A percentile compares a stretch with the other conserved stretches of the same genome.
Evolutionary conservation across 1,140 invertebrate genomes (phyloP).

Genomic region (Diuraphis noxia): DNA sequence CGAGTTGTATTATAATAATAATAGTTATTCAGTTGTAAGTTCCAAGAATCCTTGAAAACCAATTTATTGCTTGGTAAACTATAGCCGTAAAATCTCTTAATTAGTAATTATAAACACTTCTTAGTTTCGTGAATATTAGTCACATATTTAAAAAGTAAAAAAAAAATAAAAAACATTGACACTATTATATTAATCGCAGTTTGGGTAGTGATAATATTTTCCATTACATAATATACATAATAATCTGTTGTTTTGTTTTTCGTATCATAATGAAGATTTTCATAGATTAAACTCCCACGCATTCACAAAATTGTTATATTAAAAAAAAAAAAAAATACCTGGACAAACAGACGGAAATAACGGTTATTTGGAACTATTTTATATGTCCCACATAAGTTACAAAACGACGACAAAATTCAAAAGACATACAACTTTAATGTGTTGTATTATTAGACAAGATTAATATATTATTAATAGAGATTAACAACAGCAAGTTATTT

Average conservation of each 20-base stretch:
- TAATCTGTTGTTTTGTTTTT: conserved; percentile 5
- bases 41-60: background rate
- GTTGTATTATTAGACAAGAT: background rate
- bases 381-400: background rate
- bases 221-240: background rate
- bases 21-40: background rate
- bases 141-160: background rate
- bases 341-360: conserved; percentile 19
- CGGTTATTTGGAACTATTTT: background rate
- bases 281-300: background rate
- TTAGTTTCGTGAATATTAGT: background rate
- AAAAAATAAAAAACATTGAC: background rate
- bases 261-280: background rate
- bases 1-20: background rate
- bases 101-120: background rate
- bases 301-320: conserved; percentile 2
- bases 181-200: background rate
- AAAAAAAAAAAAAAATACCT: background rate
- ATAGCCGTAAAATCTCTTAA: conserved; percentile 7
- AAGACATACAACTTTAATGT: background rate
- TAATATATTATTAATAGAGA: background rate
- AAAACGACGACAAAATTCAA: background rate
- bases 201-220: background rate
- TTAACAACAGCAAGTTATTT: background rate
- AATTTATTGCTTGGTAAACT: background rate